Evolutionary conservation across 2,888 invertebrate genomes (phyloP), one percentile per base, ranked within the genome.

Genomic region (Perizoma affinitatum): DNA sequence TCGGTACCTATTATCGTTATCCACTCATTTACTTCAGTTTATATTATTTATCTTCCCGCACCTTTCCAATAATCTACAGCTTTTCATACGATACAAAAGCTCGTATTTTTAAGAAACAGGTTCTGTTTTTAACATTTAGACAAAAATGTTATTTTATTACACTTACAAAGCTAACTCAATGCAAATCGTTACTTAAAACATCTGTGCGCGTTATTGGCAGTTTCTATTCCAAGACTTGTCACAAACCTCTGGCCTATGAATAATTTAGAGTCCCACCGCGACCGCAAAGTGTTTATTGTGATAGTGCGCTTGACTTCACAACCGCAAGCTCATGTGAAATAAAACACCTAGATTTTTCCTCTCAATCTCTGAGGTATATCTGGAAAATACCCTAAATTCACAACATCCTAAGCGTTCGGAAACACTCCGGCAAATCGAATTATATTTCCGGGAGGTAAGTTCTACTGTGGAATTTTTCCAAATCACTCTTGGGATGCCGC

Each of bases 311-410:
- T 84, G 83, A 79, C 83, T 84, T 82, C 83, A 82, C 80, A 82
- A 82, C 84, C 84, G 73, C 82, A 81, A 79, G 84, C 84, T 87
- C 86, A 81, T 85, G 85, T 82, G 85, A 84, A 87, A 90, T 90
- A 88, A 89, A 89, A 86, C 84, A 88, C 87, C 88, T 88, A 88
- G 86, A 90, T 89, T 89, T 88, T 88, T 86, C 86, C 83, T 83
- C 86, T 83, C 84, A 84, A 87, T 87, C 81, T 85, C 78, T 67
- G 76, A 83, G 82, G 81, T 81, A 84, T 71, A 78, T 85, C 82
- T 82, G 68, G 65, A 55, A 63, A 70, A 69, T 57, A 55, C 48
- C 38, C 53, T 55, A 55, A 54, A 50, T 54, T 53, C 63, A 73
- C 79, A 87, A 85, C 69, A 79, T 74, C 82, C 64, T 72, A 88